Evolutionary conservation across 2,888 invertebrate genomes (phyloP).

Genomic region (Drosophila leonis): DNA sequence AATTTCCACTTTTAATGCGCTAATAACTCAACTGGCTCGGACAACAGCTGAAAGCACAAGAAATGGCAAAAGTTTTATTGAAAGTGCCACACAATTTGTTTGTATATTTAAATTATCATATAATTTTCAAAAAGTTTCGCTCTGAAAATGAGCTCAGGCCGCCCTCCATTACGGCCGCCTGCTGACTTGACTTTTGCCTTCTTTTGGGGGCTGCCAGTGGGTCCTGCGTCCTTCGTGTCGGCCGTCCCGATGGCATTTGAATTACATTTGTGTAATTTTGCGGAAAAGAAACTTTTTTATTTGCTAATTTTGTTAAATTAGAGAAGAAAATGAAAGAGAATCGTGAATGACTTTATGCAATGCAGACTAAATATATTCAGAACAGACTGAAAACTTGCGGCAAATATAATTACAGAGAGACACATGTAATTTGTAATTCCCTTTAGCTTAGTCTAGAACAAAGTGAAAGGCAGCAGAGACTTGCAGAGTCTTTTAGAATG

Average conservation of each 20-base stretch:
- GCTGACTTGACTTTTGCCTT: conserved; percentile 62
- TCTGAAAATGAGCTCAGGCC: conserved; percentile 58
- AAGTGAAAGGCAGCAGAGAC: background rate
- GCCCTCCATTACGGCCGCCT: conserved; percentile 20
- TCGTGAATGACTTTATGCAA: conserved; percentile 65
- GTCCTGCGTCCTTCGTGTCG: conserved; percentile 4
- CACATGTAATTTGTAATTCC: conserved; percentile 77
- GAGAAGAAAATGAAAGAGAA: conserved; percentile 74
- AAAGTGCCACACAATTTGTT: conserved; percentile 81
- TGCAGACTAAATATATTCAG: conserved; percentile 49
- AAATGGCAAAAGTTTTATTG: conserved; percentile 81
- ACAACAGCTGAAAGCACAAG: conserved; percentile 43
- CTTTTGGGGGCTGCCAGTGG: conserved; percentile 14
- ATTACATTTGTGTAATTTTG: conserved; percentile 81
- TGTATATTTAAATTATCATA: conserved; percentile 82
- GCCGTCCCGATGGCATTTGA: conserved; percentile 63
- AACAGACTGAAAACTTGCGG: conserved; percentile 42
- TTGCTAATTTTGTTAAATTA: conserved; percentile 80
- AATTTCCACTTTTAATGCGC: conserved; percentile 69
- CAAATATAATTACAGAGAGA: conserved; percentile 58
- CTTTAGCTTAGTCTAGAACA: conserved; percentile 24
- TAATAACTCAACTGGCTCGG: conserved; percentile 69
- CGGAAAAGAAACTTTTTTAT: conserved; percentile 77
- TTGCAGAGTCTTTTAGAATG: background rate
- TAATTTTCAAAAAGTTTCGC: conserved; percentile 72